Percentiles rank a stretch among this genome's conserved stretches.
These are phyloP conservation scores for Tortrix viridana DNA, from an alignment of 2,888 invertebrate genomes.

Conservation along the genomic window DNA sequence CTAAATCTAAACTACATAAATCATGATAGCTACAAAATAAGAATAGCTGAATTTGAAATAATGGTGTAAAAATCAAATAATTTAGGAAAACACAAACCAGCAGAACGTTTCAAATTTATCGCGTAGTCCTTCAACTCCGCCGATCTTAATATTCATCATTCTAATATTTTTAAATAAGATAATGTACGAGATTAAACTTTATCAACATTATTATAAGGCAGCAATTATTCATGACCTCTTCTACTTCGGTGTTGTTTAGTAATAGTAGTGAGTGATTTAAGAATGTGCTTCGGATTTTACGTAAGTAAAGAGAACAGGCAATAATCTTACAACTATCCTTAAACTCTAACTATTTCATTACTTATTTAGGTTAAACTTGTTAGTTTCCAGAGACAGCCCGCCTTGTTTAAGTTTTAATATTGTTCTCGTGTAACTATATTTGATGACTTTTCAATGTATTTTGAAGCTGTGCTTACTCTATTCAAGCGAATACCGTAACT, in stretches of 20 bases:
- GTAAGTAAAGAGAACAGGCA: too few relatives aligned
- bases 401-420: too few relatives aligned
- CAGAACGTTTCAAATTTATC: conserved; percentile 17
- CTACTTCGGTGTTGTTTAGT: not conserved
- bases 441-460: too few relatives aligned
- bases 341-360: too few relatives aligned
- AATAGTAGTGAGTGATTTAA: not conserved
- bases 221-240: conserved; percentile 10
- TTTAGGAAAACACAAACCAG: conserved; percentile 20
- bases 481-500: too few relatives aligned
- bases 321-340: too few relatives aligned
- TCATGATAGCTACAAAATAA: not conserved
- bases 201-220: conserved; percentile 6
- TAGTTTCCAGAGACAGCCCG: too few relatives aligned
- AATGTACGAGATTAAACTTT: conserved; percentile 18
- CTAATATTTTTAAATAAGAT: conserved; percentile 8
- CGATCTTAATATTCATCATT: conserved; percentile 21
- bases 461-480: too few relatives aligned
- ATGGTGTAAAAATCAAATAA: not conserved
- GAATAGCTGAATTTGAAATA: not conserved
- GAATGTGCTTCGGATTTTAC: too few relatives aligned
- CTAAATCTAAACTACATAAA: not conserved
- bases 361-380: too few relatives aligned
- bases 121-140: conserved; percentile 12
- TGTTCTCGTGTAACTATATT: too few relatives aligned